Conservation (phyloP, 2,797 vertebrate genomes). For the Nannoperca australis region DNA sequence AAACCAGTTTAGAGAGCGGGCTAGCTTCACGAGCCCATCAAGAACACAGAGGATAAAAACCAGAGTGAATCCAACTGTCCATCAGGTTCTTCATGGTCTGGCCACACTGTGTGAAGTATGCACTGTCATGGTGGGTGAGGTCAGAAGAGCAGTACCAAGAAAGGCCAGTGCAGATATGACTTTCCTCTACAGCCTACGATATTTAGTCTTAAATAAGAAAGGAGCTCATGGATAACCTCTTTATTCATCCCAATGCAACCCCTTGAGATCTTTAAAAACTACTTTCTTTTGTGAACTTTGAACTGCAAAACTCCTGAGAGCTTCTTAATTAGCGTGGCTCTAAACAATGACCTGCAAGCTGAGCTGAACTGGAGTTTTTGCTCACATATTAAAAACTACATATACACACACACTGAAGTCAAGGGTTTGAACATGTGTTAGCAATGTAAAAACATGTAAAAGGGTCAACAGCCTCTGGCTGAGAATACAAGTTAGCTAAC, state of each 20-base stretch:
- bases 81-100: background rate
- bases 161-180: background rate
- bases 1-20: background rate
- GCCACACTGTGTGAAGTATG: background rate
- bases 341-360: background rate
- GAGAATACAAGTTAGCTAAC: conserved; percentile 63
- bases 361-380: background rate
- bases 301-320: background rate
- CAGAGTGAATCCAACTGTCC: background rate
- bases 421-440: conserved; percentile 39
- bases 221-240: background rate
- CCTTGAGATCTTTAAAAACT: background rate
- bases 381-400: background rate
- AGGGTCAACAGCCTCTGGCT: conserved; percentile 55
- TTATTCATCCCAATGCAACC: background rate
- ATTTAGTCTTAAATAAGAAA: background rate
- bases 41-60: background rate
- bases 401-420: conserved; percentile 1
- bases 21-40: too few relatives aligned
- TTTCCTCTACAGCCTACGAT: background rate
- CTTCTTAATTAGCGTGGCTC: background rate
- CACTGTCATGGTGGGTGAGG: background rate
- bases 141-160: background rate
- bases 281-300: background rate
- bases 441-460: conserved; percentile 46